Evolutionary conservation across 2,797 vertebrate genomes (phyloP), one percentile per base, ranked within the genome.

Genomic region (Acipenser ruthenus): DNA sequence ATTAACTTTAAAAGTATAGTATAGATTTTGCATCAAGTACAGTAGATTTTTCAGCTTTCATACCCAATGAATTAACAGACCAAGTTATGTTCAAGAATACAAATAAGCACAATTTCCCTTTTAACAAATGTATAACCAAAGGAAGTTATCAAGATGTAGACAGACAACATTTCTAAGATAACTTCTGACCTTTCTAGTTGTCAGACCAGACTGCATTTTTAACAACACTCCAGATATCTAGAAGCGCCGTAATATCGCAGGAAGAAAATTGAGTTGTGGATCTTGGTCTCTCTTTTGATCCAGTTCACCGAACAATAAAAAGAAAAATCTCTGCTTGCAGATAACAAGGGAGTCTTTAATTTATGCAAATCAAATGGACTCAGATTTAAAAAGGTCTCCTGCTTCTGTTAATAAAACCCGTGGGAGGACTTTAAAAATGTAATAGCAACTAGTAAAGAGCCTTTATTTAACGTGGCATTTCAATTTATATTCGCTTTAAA

Each of bases 131-230:
- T 37, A 55, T 55, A 55, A 55, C 52, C n/a, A 9, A 9, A 10
- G 52, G 52, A 55, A 55, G n/a, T 9, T 37, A 37, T n/a, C 52
- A n/a, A 9, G 9, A 55, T 55, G 52, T 9, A 55, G n/a, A 55
- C 52, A 55, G 52, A 55, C 52, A 55, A 79, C 79, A 81, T 85
- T 86, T 88, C 86, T 87, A 89, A 90, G 83, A 73, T 83, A 89
- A 87, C 87, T 88, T 85, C 83, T 89, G 88, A 88, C 84, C 86
- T 89, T 55, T 90, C 81, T 81, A 80, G 75, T 82, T 81, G 9
- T 55, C 52, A 10, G 9, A 10, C n/a, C 52, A 55, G 3, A 55
- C 52, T 55, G 52, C 52, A 55, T 37, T 37, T 37, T 37, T 37
- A 37, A 37, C 23, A 37, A 37, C 23, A 37, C 2, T 37, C 23